Conservation (phyloP, 1,140 invertebrate genomes). For the Trichonephila clavipes region DNA sequence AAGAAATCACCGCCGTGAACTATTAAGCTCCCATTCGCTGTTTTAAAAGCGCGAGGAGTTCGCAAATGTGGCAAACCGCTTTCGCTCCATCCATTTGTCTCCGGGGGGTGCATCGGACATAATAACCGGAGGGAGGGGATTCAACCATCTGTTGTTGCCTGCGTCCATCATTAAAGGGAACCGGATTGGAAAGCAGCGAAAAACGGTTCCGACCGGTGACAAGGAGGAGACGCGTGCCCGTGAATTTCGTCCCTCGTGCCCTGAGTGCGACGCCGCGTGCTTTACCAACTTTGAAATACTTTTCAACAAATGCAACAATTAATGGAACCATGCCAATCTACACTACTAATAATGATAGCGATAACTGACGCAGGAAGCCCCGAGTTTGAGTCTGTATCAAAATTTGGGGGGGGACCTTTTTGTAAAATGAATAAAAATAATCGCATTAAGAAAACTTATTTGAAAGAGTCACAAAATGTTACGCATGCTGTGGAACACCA, state of each 20-base stretch:
- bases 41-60: slow-evolving; percentile 35
- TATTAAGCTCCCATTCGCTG: not conserved
- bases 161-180: slow-evolving; percentile 39
- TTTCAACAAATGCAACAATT: too few species aligned
- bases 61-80: slow-evolving; percentile 34
- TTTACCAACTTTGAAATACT: too few species aligned
- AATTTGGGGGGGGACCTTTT: too few species aligned
- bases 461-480: too few species aligned
- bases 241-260: not conserved
- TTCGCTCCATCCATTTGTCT: slow-evolving; percentile 69
- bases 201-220: not conserved
- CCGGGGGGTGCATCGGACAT: slow-evolving; percentile 51
- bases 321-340: too few species aligned
- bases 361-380: too few species aligned
- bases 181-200: slow-evolving; percentile 45
- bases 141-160: slow-evolving; percentile 72
- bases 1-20: slow-evolving; percentile 32
- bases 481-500: too few species aligned
- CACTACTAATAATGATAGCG: too few species aligned
- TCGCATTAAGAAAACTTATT: too few species aligned
- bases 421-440: too few species aligned
- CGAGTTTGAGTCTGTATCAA: too few species aligned
- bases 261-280: too few species aligned
- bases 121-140: slow-evolving; percentile 55
- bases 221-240: not conserved